These are phyloP conservation scores for Petrocephalus sullivani DNA, from an alignment of 2,797 vertebrate genomes.

Conservation along the genomic window DNA sequence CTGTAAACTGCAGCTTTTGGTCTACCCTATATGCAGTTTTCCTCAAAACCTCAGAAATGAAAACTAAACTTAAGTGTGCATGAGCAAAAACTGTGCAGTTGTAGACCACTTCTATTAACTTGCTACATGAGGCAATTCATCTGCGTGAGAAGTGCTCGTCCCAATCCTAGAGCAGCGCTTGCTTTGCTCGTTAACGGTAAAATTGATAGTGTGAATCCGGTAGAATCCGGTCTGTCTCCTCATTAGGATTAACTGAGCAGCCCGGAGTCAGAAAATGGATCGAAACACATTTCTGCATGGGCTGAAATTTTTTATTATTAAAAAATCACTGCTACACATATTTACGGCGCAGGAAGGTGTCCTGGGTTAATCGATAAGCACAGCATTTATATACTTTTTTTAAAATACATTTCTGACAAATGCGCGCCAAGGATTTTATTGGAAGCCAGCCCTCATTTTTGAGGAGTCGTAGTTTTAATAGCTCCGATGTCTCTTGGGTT, in stretches of 20 bases:
- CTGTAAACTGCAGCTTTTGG: neutral
- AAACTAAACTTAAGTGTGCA: neutral
- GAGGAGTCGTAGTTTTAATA: neutral
- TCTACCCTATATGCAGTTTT: neutral
- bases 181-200: neutral
- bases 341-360: neutral
- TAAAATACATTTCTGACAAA: neutral
- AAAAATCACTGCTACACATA: neutral
- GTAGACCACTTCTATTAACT: neutral
- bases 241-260: neutral
- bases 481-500: neutral
- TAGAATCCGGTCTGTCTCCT: neutral
- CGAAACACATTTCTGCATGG: neutral
- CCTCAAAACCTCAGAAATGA: neutral
- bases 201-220: neutral
- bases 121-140: neutral
- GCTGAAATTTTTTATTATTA: slow-evolving; percentile 11
- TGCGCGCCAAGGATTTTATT: neutral
- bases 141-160: neutral
- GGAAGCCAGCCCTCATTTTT: neutral
- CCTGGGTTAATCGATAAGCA: neutral
- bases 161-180: neutral
- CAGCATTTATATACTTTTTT: neutral
- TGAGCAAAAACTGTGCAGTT: neutral
- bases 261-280: neutral